Conservation (phyloP, 2,888 invertebrate species). For the Macaria notata region DNA sequence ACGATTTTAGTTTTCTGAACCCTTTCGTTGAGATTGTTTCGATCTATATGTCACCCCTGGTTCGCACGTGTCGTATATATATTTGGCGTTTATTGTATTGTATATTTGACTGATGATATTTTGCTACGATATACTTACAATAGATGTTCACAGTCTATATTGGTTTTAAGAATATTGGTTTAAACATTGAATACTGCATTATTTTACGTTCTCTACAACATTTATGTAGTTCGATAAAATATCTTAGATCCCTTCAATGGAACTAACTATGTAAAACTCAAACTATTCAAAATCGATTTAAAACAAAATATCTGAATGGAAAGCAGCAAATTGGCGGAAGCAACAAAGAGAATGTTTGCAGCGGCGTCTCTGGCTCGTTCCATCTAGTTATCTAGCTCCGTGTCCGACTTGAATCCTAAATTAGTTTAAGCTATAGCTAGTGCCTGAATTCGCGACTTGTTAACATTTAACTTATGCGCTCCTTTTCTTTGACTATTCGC, state of each 20-base stretch:
- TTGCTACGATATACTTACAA: no score
- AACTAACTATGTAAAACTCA: no score
- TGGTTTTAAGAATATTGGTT: no score
- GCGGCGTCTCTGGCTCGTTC: conserved; percentile 5
- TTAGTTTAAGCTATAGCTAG: conserved; percentile 26
- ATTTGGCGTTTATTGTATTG: no score
- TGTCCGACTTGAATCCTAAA: conserved; percentile 22
- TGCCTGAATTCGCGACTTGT: conserved; percentile 22
- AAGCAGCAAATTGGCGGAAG: conserved; percentile 6
- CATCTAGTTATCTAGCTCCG: conserved; percentile 16
- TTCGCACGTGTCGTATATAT: neutral
- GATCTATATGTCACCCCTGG: conserved; percentile 9
- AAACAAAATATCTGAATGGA: conserved; percentile 7
- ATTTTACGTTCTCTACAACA: no score
- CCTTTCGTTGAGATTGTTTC: conserved; percentile 29
- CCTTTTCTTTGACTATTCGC: conserved; percentile 25
- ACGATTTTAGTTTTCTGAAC: conserved; percentile 51
- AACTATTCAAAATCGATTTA: no score
- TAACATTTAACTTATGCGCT: conserved; percentile 26
- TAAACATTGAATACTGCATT: no score
- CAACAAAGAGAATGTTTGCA: conserved; percentile 20
- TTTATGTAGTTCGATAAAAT: no score
- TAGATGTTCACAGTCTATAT: no score
- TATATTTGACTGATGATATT: no score
- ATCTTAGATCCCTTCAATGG: no score